Evolutionary conservation across 2,113 vertebrate genomes (phyloP).

Genomic region (Caranx ignobilis): DNA sequence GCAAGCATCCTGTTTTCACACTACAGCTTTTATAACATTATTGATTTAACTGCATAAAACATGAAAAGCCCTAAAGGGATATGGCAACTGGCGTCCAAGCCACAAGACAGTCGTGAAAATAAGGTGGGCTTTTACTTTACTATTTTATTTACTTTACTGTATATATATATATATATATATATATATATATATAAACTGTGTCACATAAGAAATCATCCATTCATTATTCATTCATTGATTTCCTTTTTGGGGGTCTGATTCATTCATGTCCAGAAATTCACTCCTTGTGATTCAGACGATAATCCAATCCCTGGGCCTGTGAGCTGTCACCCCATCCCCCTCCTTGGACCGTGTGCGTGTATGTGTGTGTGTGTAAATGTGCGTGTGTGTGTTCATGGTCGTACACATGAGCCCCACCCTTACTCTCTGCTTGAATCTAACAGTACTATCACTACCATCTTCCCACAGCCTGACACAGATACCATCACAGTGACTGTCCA

Average conservation of each 20-base stretch:
- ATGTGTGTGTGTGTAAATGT: slow-evolving; percentile 4
- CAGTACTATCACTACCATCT: slow-evolving; percentile 41
- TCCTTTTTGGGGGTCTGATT: background rate
- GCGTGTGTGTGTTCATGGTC: slow-evolving; percentile 3
- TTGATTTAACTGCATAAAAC: slow-evolving; percentile 73
- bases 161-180: too few species aligned
- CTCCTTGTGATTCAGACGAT: slow-evolving; percentile 27
- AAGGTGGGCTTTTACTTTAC: background rate
- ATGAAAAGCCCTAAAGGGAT: slow-evolving; percentile 48
- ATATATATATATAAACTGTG: background rate
- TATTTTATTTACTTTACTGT: background rate
- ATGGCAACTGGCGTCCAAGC: slow-evolving; percentile 16
- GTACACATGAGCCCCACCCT: slow-evolving; percentile 39
- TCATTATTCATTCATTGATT: background rate
- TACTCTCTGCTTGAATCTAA: slow-evolving; percentile 12
- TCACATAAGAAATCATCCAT: slow-evolving; percentile 13
- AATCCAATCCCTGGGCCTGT: slow-evolving; percentile 34
- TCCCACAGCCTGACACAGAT: slow-evolving; percentile 50
- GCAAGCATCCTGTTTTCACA: slow-evolving; percentile 36
- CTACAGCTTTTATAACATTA: slow-evolving; percentile 39
- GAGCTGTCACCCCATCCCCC: slow-evolving; percentile 23
- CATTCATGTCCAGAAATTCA: slow-evolving; percentile 45
- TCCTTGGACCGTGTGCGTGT: slow-evolving; percentile 16
- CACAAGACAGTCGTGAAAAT: background rate
- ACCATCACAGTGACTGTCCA: slow-evolving; percentile 49